Evolutionary conservation across 2,888 invertebrate species (phyloP), one percentile per base, ranked within the genome.

Genomic region (Lepidonotus clava): DNA sequence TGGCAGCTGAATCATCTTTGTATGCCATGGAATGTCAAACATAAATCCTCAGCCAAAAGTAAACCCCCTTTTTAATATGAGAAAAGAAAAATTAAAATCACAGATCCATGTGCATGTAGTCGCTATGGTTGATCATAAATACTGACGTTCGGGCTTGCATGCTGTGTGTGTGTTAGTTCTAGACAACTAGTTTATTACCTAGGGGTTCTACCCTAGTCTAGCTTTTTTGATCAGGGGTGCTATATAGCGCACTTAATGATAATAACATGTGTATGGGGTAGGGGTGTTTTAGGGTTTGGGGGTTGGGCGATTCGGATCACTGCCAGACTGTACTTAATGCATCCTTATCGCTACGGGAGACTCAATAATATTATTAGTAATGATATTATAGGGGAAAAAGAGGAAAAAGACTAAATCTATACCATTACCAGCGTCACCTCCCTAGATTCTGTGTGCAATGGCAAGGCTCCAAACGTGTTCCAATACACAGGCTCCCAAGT

Each of bases 371-470:
- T n/a, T n/a, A n/a, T n/a, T n/a, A n/a, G n/a, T n/a, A n/a, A n/a
- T n/a, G n/a, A n/a, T n/a, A n/a, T n/a, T n/a, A n/a, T n/a, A n/a
- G n/a, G n/a, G n/a, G 5, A 71, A 71, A 24, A 5, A 71, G 36
- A 38, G 34, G 34, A 36, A 34, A 34, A 8, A 38, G 18, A 21
- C 46, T 51, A 80, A 80, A 80, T 80, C 80, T 80, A 80, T 46
- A 80, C 80, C 46, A 28, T 80, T 51, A 46, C 51, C 80, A 80
- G 80, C 80, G 46, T 6, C 80, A 80, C 80, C 80, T 80, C 80
- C 34, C 18, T 24, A 14, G 1, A 46, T 32, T 18, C 41, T n/a
- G 46, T 51, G 80, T 80, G 28, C 24, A 80, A 21, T 80, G n/a
- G n/a, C n/a, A n/a, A n/a, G n/a, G n/a, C n/a, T n/a, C n/a, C n/a